Evolutionary conservation across 2,888 invertebrate genomes (phyloP).

Genomic region (Ophion slaviceki): DNA sequence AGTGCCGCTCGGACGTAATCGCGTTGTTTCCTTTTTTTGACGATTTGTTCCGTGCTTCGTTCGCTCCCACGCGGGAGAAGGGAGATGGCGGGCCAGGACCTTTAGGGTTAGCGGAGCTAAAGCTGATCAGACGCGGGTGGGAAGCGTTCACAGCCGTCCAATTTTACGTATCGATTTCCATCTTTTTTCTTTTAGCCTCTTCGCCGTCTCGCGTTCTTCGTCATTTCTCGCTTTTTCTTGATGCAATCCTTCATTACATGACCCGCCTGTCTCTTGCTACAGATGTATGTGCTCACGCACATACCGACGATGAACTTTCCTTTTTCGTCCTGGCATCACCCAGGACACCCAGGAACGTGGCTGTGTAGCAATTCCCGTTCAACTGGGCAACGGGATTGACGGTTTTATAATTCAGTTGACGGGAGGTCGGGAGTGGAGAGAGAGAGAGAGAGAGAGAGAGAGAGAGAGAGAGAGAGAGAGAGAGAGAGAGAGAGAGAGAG

Average conservation of each 20-base stretch:
- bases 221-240: slow-evolving; percentile 59
- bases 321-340: slow-evolving; percentile 10
- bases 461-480: slow-evolving; percentile 24
- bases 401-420: slow-evolving; percentile 79
- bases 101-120: slow-evolving; percentile 51
- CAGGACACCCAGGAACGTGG: slow-evolving; percentile 2
- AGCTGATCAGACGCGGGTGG: slow-evolving; percentile 50
- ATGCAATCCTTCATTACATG: slow-evolving; percentile 15
- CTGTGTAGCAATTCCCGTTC: slow-evolving; percentile 42
- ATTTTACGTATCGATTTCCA: slow-evolving; percentile 75
- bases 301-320: slow-evolving; percentile 8
- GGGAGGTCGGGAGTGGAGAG: slow-evolving; percentile 72
- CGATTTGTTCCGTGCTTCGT: slow-evolving; percentile 33
- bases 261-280: slow-evolving; percentile 21
- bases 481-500: slow-evolving; percentile 17
- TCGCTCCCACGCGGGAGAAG: slow-evolving; percentile 38
- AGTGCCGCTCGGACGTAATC: slow-evolving; percentile 66
- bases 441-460: neutral
- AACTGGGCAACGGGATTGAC: slow-evolving; percentile 72
- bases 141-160: slow-evolving; percentile 67
- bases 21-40: slow-evolving; percentile 55
- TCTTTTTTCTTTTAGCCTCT: slow-evolving; percentile 57
- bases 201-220: slow-evolving; percentile 46
- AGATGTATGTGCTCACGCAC: neutral
- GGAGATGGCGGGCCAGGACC: slow-evolving; percentile 43